phyloP scores from a whole-genome alignment of 1,140 invertebrate species.

The Choristoneura fumiferana region DNA sequence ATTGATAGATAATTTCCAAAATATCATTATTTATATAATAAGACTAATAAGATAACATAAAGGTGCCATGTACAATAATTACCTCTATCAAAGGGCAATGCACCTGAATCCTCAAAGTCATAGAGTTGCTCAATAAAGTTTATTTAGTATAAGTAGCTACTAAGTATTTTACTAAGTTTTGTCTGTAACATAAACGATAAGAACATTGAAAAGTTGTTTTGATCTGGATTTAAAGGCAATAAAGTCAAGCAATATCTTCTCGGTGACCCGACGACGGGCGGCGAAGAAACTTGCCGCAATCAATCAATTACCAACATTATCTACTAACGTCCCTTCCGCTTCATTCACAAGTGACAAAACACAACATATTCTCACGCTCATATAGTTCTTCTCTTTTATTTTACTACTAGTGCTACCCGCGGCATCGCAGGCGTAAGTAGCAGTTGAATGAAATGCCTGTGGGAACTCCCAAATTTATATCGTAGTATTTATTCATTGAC shows the following conservation, averaged over 20 bases:
- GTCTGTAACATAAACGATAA: constrained; percentile 5
- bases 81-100: constrained; percentile 2
- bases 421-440: too few relatives aligned
- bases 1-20: constrained; percentile 7
- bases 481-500: too few relatives aligned
- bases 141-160: not conserved
- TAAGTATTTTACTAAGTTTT: not conserved
- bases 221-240: constrained; percentile 15
- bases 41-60: constrained; percentile 1
- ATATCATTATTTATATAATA: constrained; percentile 11
- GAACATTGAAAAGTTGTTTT: constrained; percentile 4
- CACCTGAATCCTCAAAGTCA: constrained; percentile 9
- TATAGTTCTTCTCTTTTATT: constrained; percentile 3
- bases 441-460: too few relatives aligned
- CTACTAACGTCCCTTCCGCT: constrained; percentile 16
- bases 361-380: constrained; percentile 11
- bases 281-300: constrained; percentile 15
- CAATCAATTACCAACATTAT: constrained; percentile 15
- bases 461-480: too few relatives aligned
- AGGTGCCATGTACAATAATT: constrained; percentile 9
- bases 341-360: constrained; percentile 17
- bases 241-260: not conserved
- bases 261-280: constrained; percentile 3
- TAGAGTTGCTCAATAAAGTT: constrained; percentile 14
- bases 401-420: not conserved